Base-by-base conservation (phyloP, 2,797 vertebrate species). In the Falco novaeseelandiae region DNA sequence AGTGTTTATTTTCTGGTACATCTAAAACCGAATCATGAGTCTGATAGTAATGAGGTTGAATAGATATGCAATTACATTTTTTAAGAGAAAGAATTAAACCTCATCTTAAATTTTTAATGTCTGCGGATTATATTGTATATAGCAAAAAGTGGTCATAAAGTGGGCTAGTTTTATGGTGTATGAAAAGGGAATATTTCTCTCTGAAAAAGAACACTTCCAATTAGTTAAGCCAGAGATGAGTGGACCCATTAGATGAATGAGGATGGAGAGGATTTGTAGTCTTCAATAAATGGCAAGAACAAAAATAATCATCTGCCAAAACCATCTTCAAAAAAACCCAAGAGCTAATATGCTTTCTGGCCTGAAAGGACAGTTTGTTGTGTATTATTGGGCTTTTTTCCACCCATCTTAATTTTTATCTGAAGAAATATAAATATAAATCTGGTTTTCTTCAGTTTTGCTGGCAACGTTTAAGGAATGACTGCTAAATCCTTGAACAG, bases 81-180 rank as follows among this genome's bases (percentile, higher is more conserved):
- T 94, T 66, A 91, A 81, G 54, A 90, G 62, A 42, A 76, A 90
- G 81, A 90, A 87, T 62, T 86, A 90, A 94, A 66, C 42, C 20
- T 49, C 40, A 61, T 76, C 27, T 57, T 91, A 66, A 73, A 94
- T 80, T 89, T 94, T 91, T 94, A 87, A 90, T 87, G 73, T 27
- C n/a, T 80, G 26, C 52, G n/a, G 16, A 73, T 94, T 82, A 38
- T 21, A 32, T 3, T 59, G 9, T 38, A 66, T 84, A 62, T 30
- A 90, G 30, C 8, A 84, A 93, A 83, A 91, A 86, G 34, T 6
- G 3, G 4, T 69, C 48, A 48, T 84, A 82, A 94, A 76, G 27
- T 59, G 25, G 15, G 3, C 26, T 66, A 36, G 34, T 63, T 78
- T 88, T 90, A 76, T 9, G 12, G 12, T 55, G 58, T 70, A 74